Evolutionary conservation across 2,113 vertebrate species (phyloP).

Genomic region (Phaethon lepturus): DNA sequence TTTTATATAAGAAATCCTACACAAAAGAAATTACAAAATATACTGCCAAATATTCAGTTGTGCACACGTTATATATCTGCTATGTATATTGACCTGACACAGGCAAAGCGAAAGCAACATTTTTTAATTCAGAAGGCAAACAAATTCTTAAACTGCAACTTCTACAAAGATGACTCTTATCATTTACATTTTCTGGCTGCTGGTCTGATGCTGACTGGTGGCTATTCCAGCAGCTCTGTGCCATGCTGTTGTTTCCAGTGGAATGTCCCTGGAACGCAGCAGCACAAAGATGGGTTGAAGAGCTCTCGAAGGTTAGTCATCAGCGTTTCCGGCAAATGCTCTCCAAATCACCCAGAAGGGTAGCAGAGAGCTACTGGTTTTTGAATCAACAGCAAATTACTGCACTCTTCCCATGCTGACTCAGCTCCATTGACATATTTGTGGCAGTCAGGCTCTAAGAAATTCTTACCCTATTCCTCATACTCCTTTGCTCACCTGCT

Average conservation of each 20-base stretch:
- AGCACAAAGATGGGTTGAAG: not conserved
- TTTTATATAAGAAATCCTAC: not conserved
- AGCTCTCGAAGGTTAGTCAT: not conserved
- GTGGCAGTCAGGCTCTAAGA: not conserved
- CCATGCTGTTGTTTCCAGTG: not conserved
- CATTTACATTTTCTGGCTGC: not conserved
- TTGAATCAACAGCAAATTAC: not conserved
- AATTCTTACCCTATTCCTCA: conserved; percentile 24
- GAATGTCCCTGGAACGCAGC: not conserved
- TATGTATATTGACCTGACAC: not conserved
- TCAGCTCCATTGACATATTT: conserved; percentile 14
- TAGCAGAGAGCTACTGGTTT: not conserved
- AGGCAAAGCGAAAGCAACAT: not conserved
- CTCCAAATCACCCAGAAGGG: not conserved
- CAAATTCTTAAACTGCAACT: not conserved
- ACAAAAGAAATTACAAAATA: not conserved
- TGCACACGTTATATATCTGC: not conserved
- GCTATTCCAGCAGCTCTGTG: not conserved
- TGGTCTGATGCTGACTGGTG: not conserved
- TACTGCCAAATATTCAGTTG: not conserved
- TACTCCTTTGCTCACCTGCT: conserved; percentile 9
- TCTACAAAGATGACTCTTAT: not conserved
- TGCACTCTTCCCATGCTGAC: conserved; percentile 12
- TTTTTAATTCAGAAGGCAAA: not conserved
- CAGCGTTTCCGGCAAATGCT: not conserved